Evolutionary conservation across 1,140 invertebrate species (phyloP).

Genomic region (Caenorhabditis brenneri): DNA sequence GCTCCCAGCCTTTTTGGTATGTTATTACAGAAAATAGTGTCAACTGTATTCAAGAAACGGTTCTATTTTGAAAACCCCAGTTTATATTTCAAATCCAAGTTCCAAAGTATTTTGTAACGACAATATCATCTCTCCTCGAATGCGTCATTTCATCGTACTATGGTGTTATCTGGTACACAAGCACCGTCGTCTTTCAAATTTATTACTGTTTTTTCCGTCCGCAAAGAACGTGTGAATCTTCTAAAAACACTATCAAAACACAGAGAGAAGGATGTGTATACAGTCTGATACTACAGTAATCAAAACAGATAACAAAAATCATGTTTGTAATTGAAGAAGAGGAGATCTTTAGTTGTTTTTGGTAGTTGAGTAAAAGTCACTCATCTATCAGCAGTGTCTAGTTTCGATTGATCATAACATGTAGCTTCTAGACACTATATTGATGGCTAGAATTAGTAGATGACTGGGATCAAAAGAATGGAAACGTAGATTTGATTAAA

Average conservation of each 20-base stretch:
- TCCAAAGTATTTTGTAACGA: too few species aligned
- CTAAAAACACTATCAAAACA: neutral
- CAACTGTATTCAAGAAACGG: too few species aligned
- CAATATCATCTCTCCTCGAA: too few species aligned
- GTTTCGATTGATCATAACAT: neutral
- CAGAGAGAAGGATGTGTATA: neutral
- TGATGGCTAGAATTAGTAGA: too few species aligned
- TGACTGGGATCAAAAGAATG: too few species aligned
- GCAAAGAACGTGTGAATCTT: neutral
- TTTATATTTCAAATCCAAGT: too few species aligned
- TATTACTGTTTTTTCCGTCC: neutral
- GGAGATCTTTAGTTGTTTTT: neutral
- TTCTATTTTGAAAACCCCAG: too few species aligned
- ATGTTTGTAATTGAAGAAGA: neutral
- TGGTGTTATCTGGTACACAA: neutral
- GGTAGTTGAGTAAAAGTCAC: neutral
- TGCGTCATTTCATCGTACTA: neutral
- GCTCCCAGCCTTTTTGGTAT: too few species aligned
- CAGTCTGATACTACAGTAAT: neutral
- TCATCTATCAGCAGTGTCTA: neutral
- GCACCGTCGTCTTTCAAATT: neutral
- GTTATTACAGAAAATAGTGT: too few species aligned
- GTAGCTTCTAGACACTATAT: neutral
- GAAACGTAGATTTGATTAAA: too few species aligned
- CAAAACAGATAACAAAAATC: conserved; percentile 6